These are phyloP conservation scores for Phasianus colchicus DNA, from an alignment of 2,113 vertebrate genomes.

Conservation along the genomic window DNA sequence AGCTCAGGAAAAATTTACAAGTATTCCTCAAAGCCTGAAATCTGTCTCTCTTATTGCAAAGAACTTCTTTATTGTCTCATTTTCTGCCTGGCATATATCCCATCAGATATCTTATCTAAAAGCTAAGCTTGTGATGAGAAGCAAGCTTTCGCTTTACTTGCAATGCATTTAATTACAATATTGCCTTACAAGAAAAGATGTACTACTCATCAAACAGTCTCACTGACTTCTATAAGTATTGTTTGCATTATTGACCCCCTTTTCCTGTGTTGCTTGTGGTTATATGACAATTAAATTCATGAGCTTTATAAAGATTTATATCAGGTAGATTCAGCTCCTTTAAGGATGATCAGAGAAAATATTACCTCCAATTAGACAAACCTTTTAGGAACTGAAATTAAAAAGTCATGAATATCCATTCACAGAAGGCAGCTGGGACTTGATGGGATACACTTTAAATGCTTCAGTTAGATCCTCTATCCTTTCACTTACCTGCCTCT, in stretches of 20 bases:
- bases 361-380: constrained; percentile 17
- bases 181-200: neutral
- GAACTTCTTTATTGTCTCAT: constrained; percentile 37
- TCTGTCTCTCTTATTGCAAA: constrained; percentile 31
- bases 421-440: neutral
- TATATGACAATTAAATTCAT: neutral
- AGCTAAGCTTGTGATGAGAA: constrained; percentile 21
- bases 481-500: neutral
- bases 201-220: neutral
- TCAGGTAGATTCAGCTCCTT: neutral
- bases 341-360: neutral
- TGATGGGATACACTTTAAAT: neutral
- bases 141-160: constrained; percentile 34
- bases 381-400: neutral
- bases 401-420: neutral
- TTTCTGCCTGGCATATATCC: constrained; percentile 48
- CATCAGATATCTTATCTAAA: constrained; percentile 47
- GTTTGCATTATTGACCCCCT: constrained; percentile 24
- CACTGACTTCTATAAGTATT: neutral
- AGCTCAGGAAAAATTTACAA: constrained; percentile 7
- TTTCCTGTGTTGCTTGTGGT: neutral
- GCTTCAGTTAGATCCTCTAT: neutral
- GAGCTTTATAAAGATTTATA: neutral
- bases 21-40: constrained; percentile 41
- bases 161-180: constrained; percentile 23